A percentile compares a stretch with the other conserved stretches of the same genome.
These are phyloP conservation scores for Percina caprodes DNA, from an alignment of 2,113 vertebrate genomes.

Conservation along the genomic window DNA sequence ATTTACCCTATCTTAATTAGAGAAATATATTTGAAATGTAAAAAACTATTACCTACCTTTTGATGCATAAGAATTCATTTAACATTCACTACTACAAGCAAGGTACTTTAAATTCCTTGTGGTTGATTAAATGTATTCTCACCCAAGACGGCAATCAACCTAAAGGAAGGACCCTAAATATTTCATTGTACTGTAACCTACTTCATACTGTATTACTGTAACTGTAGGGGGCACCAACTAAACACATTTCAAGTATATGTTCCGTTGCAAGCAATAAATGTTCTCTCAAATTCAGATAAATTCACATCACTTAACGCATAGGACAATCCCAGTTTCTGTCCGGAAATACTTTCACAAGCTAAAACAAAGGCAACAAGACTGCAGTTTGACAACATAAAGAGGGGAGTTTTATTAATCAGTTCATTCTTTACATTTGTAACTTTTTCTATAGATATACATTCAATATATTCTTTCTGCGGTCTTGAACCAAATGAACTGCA, in stretches of 20 bases:
- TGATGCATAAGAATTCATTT: neutral
- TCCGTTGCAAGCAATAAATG: neutral
- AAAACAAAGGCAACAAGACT: constrained; percentile 17
- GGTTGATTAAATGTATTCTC: neutral
- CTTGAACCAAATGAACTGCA: constrained; percentile 31
- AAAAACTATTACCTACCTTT: neutral
- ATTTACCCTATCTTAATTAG: neutral
- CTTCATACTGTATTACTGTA: neutral
- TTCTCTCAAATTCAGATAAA: neutral
- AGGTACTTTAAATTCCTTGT: neutral
- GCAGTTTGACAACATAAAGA: constrained; percentile 74
- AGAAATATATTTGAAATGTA: neutral
- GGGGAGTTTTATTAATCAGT: constrained; percentile 74
- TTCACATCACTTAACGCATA: neutral
- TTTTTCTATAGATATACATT: constrained; percentile 71
- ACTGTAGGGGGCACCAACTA: neutral
- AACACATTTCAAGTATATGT: neutral
- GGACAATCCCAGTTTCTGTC: neutral
- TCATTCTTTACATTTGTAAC: constrained; percentile 58
- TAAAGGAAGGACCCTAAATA: neutral
- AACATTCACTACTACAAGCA: neutral
- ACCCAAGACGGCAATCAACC: neutral
- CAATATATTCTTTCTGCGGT: constrained; percentile 49
- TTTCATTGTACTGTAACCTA: neutral
- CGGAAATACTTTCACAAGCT: neutral